Evolutionary conservation across 2,797 vertebrate genomes (phyloP), one percentile per base, ranked within the genome.

Genomic region (Gambelia wislizenii): DNA sequence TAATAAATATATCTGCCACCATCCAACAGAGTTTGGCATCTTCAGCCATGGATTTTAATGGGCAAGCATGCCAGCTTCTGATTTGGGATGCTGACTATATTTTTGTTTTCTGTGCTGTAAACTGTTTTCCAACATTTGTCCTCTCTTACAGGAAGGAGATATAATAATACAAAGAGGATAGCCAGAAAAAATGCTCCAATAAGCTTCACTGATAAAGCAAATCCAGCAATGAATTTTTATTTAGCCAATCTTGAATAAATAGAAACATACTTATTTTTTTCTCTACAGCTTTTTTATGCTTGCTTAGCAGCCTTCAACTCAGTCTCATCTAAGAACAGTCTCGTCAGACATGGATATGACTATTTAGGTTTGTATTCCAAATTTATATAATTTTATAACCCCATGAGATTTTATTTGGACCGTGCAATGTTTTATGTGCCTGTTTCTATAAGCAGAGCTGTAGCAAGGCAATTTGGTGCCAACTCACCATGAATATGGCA

Each of bases 271-370:
- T 0, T 91, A 18, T 86, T 94, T 83, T 82, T 88, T 74, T 74
- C 2, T 86, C 86, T 0, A 56, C 87, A 93, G 91, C 87, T 84
- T 77, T 14, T 89, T 94, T 91, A 91, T 25, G 79, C 47, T 33
- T 54, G 6, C 49, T 52, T 92, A 91, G 91, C 89, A 44, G 77
- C 49, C 33, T 79, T 79, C 77, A 79, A 33, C 54, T 92, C 87
- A 91, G 80, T 13, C 72, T 90, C 95, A 92, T 94, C 83, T 77
- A 74, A 92, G 84, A 92, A 89, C 91, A 91, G 94, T 69, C 90
- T 92, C 84, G 75, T 83, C 61, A 83, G 61, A 33, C 61, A 47
- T 83, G 83, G 20, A 86, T 75, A 89, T 86, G 76, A 88, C 88
- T 78, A 52, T 89, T 90, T 75, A 92, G 67, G 25, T 89, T 90